Conservation (phyloP, 2,888 invertebrate species). For the Tachina grossa region DNA sequence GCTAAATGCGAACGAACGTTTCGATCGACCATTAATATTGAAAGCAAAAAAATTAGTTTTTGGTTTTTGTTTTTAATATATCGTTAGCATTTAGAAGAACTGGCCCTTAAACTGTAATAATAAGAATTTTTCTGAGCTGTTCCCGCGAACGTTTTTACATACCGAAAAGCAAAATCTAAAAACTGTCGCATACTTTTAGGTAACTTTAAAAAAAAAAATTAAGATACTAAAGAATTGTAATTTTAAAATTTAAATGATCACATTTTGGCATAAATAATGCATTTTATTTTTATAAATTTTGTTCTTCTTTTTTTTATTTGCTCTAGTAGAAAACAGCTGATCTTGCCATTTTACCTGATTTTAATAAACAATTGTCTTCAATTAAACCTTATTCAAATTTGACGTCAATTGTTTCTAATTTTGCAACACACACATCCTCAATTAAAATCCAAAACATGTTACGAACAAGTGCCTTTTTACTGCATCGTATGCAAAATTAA, state of each 20-base stretch:
- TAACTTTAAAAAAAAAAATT: background rate
- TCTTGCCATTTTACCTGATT: constrained; percentile 53
- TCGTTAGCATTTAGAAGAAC: too few relatives aligned
- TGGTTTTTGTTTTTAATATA: too few relatives aligned
- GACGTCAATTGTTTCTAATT: constrained; percentile 68
- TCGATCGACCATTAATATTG: too few relatives aligned
- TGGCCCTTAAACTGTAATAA: too few relatives aligned
- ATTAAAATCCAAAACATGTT: constrained; percentile 55
- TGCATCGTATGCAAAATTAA: constrained; percentile 52
- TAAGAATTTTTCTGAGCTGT: too few relatives aligned
- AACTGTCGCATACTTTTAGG: too few relatives aligned
- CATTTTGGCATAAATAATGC: background rate
- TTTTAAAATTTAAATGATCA: background rate
- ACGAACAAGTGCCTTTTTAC: background rate
- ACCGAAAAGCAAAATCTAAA: too few relatives aligned
- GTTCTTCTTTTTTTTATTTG: background rate
- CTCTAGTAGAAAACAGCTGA: background rate
- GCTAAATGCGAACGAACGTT: too few relatives aligned
- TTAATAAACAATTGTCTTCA: constrained; percentile 65
- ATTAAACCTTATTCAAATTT: constrained; percentile 70
- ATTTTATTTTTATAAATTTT: background rate
- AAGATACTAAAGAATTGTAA: background rate
- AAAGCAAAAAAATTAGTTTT: too few relatives aligned
- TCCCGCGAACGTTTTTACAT: too few relatives aligned
- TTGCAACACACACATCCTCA: constrained; percentile 68